Evolutionary conservation across 2,113 vertebrate genomes (phyloP), one percentile per base, ranked within the genome.

Genomic region (Oryzias celebensis): DNA sequence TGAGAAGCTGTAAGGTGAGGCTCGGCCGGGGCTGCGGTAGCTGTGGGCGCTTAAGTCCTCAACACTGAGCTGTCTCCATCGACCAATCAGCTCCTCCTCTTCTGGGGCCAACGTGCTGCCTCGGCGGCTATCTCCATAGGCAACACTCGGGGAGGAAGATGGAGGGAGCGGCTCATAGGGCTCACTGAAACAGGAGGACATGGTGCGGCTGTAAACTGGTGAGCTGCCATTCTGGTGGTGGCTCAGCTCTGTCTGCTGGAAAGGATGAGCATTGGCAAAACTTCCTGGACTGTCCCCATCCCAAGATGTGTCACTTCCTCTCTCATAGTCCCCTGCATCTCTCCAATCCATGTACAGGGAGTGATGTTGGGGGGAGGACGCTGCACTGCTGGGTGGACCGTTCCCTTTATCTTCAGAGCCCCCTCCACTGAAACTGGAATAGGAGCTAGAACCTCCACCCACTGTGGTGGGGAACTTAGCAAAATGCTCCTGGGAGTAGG

Each of bases 331-430:
- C 24, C 84, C 87, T 5, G 94, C 94, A 0, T 97, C 95, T 5
- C 95, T 91, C 92, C 94, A 94, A 42, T 92, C 92, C 93, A 97
- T 94, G 90, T 97, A 98, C 71, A 96, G 90, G 0, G 94, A 94
- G 59, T 93, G 96, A 88, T 98, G 91, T 58, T 24, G 96, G 0
- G 96, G 95, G 18, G 95, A 95, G 4, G 95, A 95, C 14, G 95
- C 91, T 0, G 93, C 93, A 75, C 94, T 92, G 83, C 96, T 94
- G 47, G 93, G 94, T 6, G 93, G 87, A 6, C 86, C 93, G 0
- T 93, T 94, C 60, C 94, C 96, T 90, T 98, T 96, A 85, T 98
- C 96, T 75, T 97, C 96, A 0, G 96, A 96, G 0, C 94, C 95
- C 36, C 91, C 91, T 13, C 78, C 94, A 0, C 95, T 98, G 89